Evolutionary conservation across 64 coral and sea anemone genomes (phyloP), one percentile per base, ranked within the genome.

Genomic region (Porites australiensis): DNA sequence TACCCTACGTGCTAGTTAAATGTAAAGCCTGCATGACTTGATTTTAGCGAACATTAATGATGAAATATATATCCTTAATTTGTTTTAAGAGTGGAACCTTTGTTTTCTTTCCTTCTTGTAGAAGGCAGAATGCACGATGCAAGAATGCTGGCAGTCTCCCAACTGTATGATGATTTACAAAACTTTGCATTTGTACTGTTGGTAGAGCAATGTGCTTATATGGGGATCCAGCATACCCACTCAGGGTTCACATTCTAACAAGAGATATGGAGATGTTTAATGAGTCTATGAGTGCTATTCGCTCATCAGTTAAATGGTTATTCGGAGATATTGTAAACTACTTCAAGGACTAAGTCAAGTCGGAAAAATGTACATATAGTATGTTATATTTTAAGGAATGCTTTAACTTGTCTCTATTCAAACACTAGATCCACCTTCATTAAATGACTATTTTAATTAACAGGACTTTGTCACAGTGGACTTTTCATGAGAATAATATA

Each of bases 381-480:
- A 81, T 81, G 53, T 81, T 81, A 2, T 81, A 58, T 81, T 81
- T 81, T 64, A 59, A 81, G 78, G 19, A 81, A 81, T 81, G 78
- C 78, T 60, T 81, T 59, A 50, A 81, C 78, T 23, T 78, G 45
- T 78, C 75, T 78, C 11, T 78, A 78, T 78, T 78, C 75, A 78
- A 78, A 78, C 75, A 81, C 78, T 81, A 81, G 78, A 81, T 81
- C 78, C 78, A 81, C 78, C 78, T 81, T 81, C 78, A 50, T 78
- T 78, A 78, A 78, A 78, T 78, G 75, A 78, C 75, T 78, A 78
- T 44, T 78, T 78, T 78, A 78, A 78, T 78, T 46, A 78, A 78
- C 75, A 78, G 23, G 75, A 44, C 75, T 78, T 78, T 78, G 75
- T 78, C 75, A 78, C 75, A 78, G 75, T 78, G 75, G 75, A 78